A percentile compares a stretch with the other conserved stretches of the same genome.
Evolutionary conservation across 2,113 vertebrate genomes (phyloP).

Genomic region (Pelobates fuscus): DNA sequence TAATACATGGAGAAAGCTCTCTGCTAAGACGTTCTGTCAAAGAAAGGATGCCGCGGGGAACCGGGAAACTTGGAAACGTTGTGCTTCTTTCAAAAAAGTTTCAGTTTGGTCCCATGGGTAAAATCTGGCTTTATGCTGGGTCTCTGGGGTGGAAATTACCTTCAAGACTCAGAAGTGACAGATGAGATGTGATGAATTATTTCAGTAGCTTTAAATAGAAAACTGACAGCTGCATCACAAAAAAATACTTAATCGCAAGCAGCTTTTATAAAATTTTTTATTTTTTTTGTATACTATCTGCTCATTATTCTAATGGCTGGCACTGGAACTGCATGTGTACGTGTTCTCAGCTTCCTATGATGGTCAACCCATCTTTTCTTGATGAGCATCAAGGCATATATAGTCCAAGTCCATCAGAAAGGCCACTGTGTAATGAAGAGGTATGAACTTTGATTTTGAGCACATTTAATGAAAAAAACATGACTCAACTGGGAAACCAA

Average conservation of each 20-base stretch:
- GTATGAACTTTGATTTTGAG: too few relatives aligned
- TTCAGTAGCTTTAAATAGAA: slow-evolving; percentile 21
- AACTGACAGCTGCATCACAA: slow-evolving; percentile 19
- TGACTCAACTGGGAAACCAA: too few relatives aligned
- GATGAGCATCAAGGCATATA: too few relatives aligned
- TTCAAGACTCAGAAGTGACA: slow-evolving; percentile 25
- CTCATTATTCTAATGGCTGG: too few relatives aligned
- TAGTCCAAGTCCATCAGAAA: too few relatives aligned
- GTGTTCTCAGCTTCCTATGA: too few relatives aligned
- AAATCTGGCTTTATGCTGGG: slow-evolving; percentile 1
- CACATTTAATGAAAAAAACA: too few relatives aligned
- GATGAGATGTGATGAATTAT: slow-evolving; percentile 35
- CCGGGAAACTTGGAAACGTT: slow-evolving; percentile 24
- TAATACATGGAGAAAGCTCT: slow-evolving; percentile 12
- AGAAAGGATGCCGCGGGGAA: slow-evolving; percentile 28
- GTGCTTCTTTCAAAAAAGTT: slow-evolving; percentile 28
- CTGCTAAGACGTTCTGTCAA: slow-evolving; percentile 3
- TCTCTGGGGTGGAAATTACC: slow-evolving; percentile 32
- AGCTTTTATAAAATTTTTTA: too few relatives aligned
- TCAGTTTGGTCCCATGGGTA: not conserved
- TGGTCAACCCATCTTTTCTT: too few relatives aligned
- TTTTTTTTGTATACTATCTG: too few relatives aligned
- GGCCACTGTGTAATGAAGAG: too few relatives aligned
- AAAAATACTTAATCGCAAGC: not conserved
- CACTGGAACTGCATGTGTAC: too few relatives aligned